Percentiles rank a stretch among this genome's conserved stretches.
phyloP scores from a whole-genome alignment of 2,888 invertebrate genomes.

The Onthophagus sagittarius region DNA sequence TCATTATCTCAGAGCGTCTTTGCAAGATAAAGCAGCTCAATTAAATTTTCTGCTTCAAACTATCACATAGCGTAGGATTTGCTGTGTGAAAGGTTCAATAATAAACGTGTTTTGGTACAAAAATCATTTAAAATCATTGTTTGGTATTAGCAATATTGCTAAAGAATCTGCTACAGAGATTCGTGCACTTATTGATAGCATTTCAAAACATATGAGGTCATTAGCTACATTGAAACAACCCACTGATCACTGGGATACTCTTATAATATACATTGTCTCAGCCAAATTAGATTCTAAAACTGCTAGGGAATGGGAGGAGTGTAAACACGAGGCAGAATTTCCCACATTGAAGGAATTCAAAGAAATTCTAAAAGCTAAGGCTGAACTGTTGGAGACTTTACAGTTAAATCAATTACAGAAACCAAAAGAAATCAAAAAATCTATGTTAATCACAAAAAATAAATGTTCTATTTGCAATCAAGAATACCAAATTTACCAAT shows the following conservation, averaged over 20 bases:
- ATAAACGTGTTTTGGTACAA: slow-evolving; percentile 24
- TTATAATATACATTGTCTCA: slow-evolving; percentile 13
- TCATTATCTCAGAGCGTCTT: slow-evolving; percentile 1
- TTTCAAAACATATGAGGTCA: slow-evolving; percentile 17
- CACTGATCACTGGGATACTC: slow-evolving; percentile 16
- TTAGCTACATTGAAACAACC: slow-evolving; percentile 8
- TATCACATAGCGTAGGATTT: slow-evolving; percentile 28
- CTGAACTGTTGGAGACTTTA: slow-evolving; percentile 17
- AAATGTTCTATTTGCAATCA: too few species aligned
- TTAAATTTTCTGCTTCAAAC: slow-evolving; percentile 25
- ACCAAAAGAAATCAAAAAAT: background rate
- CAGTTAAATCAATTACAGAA: background rate
- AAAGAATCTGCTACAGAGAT: slow-evolving; percentile 13
- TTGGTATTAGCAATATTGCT: slow-evolving; percentile 18
- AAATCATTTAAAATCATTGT: slow-evolving; percentile 24
- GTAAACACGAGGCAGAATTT: slow-evolving; percentile 10
- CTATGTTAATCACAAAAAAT: too few species aligned
- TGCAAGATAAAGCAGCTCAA: background rate
- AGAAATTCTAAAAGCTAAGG: slow-evolving; percentile 13
- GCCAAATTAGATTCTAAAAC: slow-evolving; percentile 15
- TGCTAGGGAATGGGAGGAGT: slow-evolving; percentile 13
- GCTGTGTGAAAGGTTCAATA: slow-evolving; percentile 24
- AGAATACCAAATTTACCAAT: background rate
- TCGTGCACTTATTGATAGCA: slow-evolving; percentile 10
- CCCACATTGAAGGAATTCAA: slow-evolving; percentile 7